Evolutionary conservation across 1,140 invertebrate species (phyloP).

Genomic region (Centruroides vittatus): DNA sequence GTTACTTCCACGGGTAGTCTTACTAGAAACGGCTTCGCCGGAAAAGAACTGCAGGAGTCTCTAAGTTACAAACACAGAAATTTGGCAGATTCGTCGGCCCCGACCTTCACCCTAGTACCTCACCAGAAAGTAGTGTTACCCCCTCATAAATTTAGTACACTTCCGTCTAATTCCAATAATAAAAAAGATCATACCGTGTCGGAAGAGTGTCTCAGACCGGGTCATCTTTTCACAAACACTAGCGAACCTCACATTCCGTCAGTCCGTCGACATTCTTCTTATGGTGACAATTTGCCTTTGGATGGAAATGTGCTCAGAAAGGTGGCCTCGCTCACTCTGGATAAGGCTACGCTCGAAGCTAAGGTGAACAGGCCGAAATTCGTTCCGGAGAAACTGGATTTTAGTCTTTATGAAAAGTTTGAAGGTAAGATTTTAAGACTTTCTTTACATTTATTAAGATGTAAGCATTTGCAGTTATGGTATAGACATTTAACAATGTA

Average conservation of each 20-base stretch:
- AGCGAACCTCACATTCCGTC: neutral
- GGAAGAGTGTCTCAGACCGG: conserved; percentile 10
- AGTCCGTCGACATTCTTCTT: conserved; percentile 31
- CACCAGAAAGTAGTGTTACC: conserved; percentile 15
- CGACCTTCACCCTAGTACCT: conserved; percentile 1
- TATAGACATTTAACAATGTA: too few relatives aligned
- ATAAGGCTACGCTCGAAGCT: conserved; percentile 44
- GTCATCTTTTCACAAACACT: conserved; percentile 3
- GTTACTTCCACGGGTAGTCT: too few relatives aligned
- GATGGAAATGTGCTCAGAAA: conserved; percentile 60
- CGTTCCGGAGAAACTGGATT: conserved; percentile 68
- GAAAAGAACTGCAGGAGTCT: too few relatives aligned
- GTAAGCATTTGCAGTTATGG: too few relatives aligned
- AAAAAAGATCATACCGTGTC: conserved; percentile 6
- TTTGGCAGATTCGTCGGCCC: too few relatives aligned
- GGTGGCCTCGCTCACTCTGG: conserved; percentile 63
- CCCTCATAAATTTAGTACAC: conserved; percentile 9
- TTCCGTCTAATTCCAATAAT: neutral
- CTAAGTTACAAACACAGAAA: too few relatives aligned
- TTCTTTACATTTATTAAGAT: too few relatives aligned
- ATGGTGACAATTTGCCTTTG: conserved; percentile 28
- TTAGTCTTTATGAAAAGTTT: conserved; percentile 68
- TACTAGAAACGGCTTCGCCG: too few relatives aligned
- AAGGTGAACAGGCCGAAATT: conserved; percentile 50
- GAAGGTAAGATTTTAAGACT: conserved; percentile 48